Evolutionary conservation across 2,113 vertebrate species (phyloP).

Genomic region (Sterna hirundo): DNA sequence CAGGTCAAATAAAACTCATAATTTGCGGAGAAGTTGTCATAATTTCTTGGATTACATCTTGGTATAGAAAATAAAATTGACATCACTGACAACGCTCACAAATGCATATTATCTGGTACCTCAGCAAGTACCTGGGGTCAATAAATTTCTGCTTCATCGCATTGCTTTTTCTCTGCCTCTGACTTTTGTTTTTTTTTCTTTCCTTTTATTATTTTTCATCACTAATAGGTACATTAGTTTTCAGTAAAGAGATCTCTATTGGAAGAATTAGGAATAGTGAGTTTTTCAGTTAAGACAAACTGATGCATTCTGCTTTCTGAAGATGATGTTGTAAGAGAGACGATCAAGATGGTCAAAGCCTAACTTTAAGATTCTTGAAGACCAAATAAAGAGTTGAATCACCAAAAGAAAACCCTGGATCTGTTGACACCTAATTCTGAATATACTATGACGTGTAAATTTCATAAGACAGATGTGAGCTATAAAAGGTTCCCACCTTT

Average conservation of each 20-base stretch:
- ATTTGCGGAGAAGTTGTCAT: background rate
- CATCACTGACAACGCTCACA: too few relatives aligned
- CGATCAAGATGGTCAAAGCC: background rate
- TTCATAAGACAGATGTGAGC: background rate
- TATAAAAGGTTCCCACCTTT: background rate
- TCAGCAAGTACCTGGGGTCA: background rate
- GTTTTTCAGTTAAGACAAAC: background rate
- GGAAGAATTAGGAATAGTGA: background rate
- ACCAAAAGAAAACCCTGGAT: background rate
- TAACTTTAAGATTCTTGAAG: background rate
- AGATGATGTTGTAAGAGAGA: background rate
- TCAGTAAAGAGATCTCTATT: background rate
- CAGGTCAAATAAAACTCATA: background rate
- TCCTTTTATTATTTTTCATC: background rate
- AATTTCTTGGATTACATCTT: background rate
- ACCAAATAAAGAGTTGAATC: background rate
- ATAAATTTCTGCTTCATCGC: background rate
- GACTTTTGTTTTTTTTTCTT: too few relatives aligned
- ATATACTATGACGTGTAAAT: background rate
- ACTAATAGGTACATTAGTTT: background rate
- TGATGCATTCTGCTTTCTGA: background rate
- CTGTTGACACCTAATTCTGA: background rate
- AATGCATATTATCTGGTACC: background rate
- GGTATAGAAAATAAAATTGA: background rate
- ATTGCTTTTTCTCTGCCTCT: rapidly evolving